These are phyloP conservation scores for Prionace glauca DNA, from an alignment of 2,797 vertebrate species.

Conservation along the genomic window DNA sequence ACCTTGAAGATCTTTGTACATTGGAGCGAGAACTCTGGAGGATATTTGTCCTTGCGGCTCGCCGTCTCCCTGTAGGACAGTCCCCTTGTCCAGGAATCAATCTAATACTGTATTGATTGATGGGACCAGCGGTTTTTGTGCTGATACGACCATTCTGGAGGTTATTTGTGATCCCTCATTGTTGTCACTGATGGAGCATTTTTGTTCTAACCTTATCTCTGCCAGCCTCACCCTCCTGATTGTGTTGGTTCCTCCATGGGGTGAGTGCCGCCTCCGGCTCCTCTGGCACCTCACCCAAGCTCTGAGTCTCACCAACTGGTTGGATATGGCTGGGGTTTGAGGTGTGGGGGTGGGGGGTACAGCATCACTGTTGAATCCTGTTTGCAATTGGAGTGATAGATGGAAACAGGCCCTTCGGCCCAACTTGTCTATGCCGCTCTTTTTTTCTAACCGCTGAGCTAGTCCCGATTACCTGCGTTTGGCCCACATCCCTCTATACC, in stretches of 20 bases:
- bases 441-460: no score
- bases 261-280: background rate
- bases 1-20: no score
- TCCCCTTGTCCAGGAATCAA: background rate
- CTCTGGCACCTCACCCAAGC: background rate
- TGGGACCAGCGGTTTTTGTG: background rate
- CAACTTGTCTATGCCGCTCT: no score
- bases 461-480: no score
- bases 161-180: background rate
- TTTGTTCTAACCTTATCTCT: background rate
- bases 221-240: background rate
- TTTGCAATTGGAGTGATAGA: no score
- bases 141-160: background rate
- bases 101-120: background rate
- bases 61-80: no score
- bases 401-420: no score
- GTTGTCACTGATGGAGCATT: background rate
- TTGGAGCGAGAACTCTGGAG: background rate
- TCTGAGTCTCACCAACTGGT: background rate
- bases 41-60: background rate
- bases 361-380: no score
- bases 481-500: no score
- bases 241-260: accelerated
- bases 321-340: background rate
- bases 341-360: no score